phyloP scores from a whole-genome alignment of 1,140 invertebrate species.

The Callitettix versicolor region DNA sequence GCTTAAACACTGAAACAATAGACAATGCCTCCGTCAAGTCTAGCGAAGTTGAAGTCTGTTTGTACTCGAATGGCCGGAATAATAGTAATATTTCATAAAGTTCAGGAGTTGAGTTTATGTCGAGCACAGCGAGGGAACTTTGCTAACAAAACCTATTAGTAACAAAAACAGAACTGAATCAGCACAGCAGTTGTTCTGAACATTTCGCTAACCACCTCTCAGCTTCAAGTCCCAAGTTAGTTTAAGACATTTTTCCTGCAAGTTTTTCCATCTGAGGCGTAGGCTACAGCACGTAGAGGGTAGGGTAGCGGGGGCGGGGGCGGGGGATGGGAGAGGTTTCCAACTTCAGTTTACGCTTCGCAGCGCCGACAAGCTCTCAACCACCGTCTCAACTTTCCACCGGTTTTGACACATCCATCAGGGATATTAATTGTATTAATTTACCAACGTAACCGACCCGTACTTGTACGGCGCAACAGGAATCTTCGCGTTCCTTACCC shows the following conservation, averaged over 20 bases:
- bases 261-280: too few relatives aligned
- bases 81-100: slow-evolving; percentile 9
- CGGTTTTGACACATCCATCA: slow-evolving; percentile 7
- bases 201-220: slow-evolving; percentile 3
- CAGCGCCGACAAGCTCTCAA: too few relatives aligned
- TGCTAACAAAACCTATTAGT: slow-evolving; percentile 13
- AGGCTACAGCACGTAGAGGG: too few relatives aligned
- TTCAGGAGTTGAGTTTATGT: background rate
- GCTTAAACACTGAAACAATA: too few relatives aligned
- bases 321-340: too few relatives aligned
- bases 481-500: too few relatives aligned
- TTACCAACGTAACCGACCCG: slow-evolving; percentile 4
- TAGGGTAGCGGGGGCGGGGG: too few relatives aligned
- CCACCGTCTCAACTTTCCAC: background rate
- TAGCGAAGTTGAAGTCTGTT: too few relatives aligned
- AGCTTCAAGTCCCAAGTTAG: background rate
- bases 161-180: slow-evolving; percentile 12
- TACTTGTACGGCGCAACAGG: too few relatives aligned
- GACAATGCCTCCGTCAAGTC: too few relatives aligned
- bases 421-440: slow-evolving; percentile 13
- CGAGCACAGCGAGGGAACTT: slow-evolving; percentile 3
- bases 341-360: too few relatives aligned
- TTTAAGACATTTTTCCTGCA: slow-evolving; percentile 10
- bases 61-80: background rate
- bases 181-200: background rate